Evolutionary conservation across 2,797 vertebrate species (phyloP).

Genomic region (Micrastur ruficollis): DNA sequence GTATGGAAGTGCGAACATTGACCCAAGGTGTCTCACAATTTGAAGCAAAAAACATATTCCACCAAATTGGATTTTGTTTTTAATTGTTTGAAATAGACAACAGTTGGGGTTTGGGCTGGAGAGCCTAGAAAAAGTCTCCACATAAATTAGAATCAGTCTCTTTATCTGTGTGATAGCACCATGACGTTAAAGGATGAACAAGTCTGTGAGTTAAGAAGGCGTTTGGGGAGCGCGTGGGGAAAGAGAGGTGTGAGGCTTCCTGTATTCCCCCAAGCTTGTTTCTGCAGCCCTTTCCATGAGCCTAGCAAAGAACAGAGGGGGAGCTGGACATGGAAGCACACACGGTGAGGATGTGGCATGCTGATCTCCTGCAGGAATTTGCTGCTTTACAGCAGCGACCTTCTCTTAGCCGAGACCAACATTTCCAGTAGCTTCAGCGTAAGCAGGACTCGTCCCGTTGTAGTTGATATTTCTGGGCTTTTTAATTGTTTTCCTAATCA

Average conservation of each 20-base stretch:
- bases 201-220: neutral
- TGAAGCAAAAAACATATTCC: neutral
- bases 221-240: neutral
- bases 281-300: neutral
- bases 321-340: neutral
- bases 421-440: neutral
- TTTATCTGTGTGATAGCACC: neutral
- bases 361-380: neutral
- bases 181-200: neutral
- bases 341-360: rapidly evolving
- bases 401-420: neutral
- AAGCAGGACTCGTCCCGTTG: neutral
- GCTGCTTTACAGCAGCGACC: neutral
- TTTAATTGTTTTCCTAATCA: neutral
- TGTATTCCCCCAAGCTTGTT: neutral
- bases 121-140: neutral
- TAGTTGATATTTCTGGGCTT: neutral
- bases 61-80: neutral
- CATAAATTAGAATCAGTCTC: neutral
- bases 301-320: neutral
- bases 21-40: neutral
- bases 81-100: neutral
- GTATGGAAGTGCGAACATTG: neutral
- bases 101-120: neutral
- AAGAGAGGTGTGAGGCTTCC: neutral